A percentile compares a stretch with the other conserved stretches of the same genome.
Conservation (phyloP, 23 tunicate genomes). For the Phallusia fumigata region DNA sequence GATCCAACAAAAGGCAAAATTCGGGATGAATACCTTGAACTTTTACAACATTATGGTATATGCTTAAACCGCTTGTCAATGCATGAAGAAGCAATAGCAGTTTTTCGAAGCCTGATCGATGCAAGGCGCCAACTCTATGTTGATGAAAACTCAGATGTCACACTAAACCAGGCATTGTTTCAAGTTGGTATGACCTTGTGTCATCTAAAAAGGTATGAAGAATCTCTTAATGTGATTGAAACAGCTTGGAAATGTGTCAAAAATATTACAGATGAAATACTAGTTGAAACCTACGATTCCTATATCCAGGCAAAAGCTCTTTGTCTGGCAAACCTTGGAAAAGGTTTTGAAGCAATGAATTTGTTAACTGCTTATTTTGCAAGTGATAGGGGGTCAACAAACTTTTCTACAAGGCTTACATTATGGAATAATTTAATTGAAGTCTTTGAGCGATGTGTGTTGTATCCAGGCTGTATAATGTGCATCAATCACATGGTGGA, state of each 20-base stretch:
- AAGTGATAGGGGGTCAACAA: background rate
- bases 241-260: background rate
- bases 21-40: background rate
- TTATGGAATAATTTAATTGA: background rate
- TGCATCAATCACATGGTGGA: background rate
- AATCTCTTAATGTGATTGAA: background rate
- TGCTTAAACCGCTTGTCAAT: background rate
- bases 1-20: background rate
- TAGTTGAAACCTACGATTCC: background rate
- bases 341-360: background rate
- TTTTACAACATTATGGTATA: background rate
- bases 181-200: background rate
- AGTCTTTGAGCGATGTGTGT: background rate
- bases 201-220: background rate
- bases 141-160: background rate
- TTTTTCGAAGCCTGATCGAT: background rate
- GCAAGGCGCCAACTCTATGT: background rate
- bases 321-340: background rate
- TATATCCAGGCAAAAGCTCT: background rate
- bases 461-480: background rate
- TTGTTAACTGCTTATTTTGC: background rate
- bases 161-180: background rate
- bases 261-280: background rate
- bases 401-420: background rate
- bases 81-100: background rate